Evolutionary conservation across 2,797 vertebrate species (phyloP).

Genomic region (Coranthus polyacanthus): DNA sequence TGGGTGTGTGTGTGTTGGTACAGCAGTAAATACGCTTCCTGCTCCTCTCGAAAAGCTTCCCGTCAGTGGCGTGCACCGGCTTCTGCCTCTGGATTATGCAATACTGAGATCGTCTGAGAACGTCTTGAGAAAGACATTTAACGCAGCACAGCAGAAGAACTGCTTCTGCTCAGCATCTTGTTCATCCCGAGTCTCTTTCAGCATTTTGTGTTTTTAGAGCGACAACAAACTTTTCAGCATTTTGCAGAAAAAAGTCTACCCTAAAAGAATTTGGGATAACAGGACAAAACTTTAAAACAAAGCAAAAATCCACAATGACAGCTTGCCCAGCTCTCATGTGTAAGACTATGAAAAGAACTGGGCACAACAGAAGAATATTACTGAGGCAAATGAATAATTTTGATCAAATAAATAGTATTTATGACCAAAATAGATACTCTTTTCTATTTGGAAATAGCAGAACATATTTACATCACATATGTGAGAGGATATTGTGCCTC

Average conservation of each 20-base stretch:
- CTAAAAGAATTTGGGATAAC: conserved; percentile 5
- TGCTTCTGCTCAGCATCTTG: not conserved
- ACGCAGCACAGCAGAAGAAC: too few species aligned
- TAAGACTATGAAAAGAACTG: not conserved
- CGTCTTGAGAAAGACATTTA: too few species aligned
- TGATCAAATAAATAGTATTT: conserved; percentile 46
- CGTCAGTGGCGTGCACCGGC: not conserved
- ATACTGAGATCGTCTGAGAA: too few species aligned
- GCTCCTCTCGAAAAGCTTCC: not conserved
- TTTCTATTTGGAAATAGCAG: conserved; percentile 21
- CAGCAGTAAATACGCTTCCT: conserved; percentile 7
- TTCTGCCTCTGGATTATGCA: not conserved
- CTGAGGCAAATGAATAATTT: not conserved
- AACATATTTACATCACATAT: conserved; percentile 28
- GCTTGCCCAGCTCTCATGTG: not conserved
- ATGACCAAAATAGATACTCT: conserved; percentile 36
- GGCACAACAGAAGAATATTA: not conserved
- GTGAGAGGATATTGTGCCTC: not conserved
- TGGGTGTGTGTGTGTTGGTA: too few species aligned
- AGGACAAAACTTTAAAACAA: not conserved
- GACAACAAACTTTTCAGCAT: not conserved
- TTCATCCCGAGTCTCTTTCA: not conserved
- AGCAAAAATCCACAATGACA: conserved; percentile 2
- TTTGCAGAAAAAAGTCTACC: not conserved
- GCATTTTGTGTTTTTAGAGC: not conserved